Base-by-base conservation (phyloP, 2,797 vertebrate species). In the Orestias chungarensis region DNA sequence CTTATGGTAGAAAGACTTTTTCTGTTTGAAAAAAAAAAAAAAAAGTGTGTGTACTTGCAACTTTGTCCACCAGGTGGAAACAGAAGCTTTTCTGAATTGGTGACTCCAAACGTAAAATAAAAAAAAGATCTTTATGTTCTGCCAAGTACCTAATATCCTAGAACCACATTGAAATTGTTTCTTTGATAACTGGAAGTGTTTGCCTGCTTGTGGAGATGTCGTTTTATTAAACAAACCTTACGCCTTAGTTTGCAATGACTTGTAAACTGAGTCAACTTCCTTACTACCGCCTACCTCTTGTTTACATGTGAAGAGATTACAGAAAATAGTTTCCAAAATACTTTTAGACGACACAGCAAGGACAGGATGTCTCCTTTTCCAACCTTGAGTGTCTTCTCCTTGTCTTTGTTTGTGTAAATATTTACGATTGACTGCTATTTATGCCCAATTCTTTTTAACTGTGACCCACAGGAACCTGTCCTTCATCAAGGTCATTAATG, bases 401-500 rank as follows among this genome's bases (percentile, higher is more conserved):
- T 23, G 6, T 54, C 44, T 61, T 65, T 25, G 29, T 38, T 62
- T 55, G 4, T 18, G 57, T 44, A 47, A n/a, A 47, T 55, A 40
- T 75, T 59, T 72, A 15, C 1, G 10, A 52, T 38, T 52, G 2
- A 1, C 46, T 70, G 17, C 42, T 49, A 2, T 75, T 1, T 59
- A 20, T 49, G 18, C 25, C 55, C 57, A 12, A 18, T 33, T 49
- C 8, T 61, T 62, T 59, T 23, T 7, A 38, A 0, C 59, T 62
- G 20, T 44, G 68, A 64, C 61, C 18, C 25, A 7, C 89, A 99
- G 98, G 92, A 96, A 96, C 67, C 92, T 95, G 77, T 98, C 98
- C 88, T 97, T 99, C 90, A 99, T 99, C 86, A 97, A 99, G 92
- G 97, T 99, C 89, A 97, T 99, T 80, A 97, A 99, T 0, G 97